phyloP scores from a whole-genome alignment of 2,113 vertebrate species.

The Glaucidium brasilianum region DNA sequence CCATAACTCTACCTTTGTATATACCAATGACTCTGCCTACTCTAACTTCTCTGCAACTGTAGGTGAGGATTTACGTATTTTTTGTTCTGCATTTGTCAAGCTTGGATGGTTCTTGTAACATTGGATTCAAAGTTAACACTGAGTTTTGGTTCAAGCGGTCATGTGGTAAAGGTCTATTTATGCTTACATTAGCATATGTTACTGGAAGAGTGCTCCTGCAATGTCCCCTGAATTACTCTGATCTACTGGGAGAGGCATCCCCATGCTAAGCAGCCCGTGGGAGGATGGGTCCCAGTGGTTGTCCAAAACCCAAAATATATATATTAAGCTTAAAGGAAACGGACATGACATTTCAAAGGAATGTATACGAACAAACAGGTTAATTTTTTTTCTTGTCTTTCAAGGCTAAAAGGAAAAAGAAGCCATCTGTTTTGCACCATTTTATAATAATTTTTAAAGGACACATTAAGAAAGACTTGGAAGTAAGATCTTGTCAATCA shows the following conservation, averaged over 20 bases:
- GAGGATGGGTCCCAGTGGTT: neutral
- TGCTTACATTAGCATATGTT: fast-evolving
- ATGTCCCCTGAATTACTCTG: neutral
- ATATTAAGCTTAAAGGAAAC: neutral
- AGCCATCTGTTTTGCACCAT: neutral
- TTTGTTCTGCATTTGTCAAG: slow-evolving; percentile 20
- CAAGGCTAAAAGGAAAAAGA: neutral
- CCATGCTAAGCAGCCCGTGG: neutral
- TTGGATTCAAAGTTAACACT: neutral
- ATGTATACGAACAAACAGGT: neutral
- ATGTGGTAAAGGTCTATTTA: neutral
- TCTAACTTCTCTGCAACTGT: slow-evolving; percentile 96
- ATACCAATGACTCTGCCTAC: slow-evolving; percentile 98
- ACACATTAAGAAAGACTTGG: neutral
- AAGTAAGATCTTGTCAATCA: neutral
- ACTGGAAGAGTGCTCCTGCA: neutral
- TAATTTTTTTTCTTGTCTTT: neutral
- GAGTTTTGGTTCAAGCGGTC: neutral
- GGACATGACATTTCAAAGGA: neutral
- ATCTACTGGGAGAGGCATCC: neutral
- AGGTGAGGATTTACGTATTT: slow-evolving; percentile 84
- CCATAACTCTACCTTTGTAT: slow-evolving; percentile 94
- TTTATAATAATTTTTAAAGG: neutral
- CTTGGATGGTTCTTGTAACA: neutral
- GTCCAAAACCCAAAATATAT: neutral